phyloP scores from a whole-genome alignment of 2,113 vertebrate species.

The Malurus melanocephalus region DNA sequence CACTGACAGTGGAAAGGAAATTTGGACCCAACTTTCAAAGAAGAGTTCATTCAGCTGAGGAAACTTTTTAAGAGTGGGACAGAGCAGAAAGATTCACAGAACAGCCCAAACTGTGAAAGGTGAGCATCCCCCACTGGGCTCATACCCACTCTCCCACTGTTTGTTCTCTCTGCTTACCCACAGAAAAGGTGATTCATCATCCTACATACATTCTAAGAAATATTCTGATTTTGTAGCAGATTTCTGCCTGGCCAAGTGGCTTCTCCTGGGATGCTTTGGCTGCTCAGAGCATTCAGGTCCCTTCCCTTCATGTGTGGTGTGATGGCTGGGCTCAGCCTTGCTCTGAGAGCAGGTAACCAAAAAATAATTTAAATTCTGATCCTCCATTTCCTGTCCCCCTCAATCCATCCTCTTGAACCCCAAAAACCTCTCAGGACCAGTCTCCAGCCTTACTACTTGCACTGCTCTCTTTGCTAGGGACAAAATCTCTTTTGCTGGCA shows the following conservation, averaged over 20 bases:
- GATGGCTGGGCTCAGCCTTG: background rate
- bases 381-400: background rate
- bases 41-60: background rate
- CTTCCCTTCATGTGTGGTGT: rapidly evolving
- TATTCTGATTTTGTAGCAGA: background rate
- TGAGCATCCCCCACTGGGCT: background rate
- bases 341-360: background rate
- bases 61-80: background rate
- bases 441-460: background rate
- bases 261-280: background rate
- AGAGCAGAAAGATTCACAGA: background rate
- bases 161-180: background rate
- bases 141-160: rapidly evolving
- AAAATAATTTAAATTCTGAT: background rate
- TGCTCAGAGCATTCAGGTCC: rapidly evolving
- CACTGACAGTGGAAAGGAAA: rapidly evolving
- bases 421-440: background rate
- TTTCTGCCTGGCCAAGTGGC: background rate
- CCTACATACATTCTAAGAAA: background rate
- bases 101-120: background rate
- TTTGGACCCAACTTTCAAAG: background rate
- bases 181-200: background rate
- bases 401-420: background rate
- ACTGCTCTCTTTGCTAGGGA: background rate
- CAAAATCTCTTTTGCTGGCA: background rate